Evolutionary conservation across 2,888 invertebrate species (phyloP), one percentile per base, ranked within the genome.

Genomic region (Ornithoptera priamus): DNA sequence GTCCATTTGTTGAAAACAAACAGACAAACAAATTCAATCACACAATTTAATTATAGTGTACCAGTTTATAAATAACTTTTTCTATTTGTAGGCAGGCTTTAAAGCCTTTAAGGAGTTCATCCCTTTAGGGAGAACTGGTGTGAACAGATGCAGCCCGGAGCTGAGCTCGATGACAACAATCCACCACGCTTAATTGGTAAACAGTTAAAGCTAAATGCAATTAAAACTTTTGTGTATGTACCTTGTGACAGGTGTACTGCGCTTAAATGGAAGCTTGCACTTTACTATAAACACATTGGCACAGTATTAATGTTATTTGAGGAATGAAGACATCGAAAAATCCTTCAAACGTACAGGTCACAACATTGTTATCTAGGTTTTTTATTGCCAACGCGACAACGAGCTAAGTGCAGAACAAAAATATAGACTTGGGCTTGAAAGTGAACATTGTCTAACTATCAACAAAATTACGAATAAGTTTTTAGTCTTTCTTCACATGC

Each of bases 201-300:
- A n/a, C 58, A 18, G 62, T 57, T 63, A 70, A 70, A 67, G 60
- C 50, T 58, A 63, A 70, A 62, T 22, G 59, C 24, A 70, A 70
- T 70, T 70, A 70, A 67, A 60, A 60, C 30, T 53, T 70, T 63
- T 67, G 42, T 30, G 36, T 67, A n/a, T 36, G 36, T 59, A 46
- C n/a, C 15, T 10, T n/a, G 15, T 12, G 56, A 60, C 70, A 67
- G 70, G 67, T 70, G 70, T 56, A 8, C 46, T 5, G 15, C 17
- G 57, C 69, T 56, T 63, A 66, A 67, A 70, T 70, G 70, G 70
- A 64, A 70, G 60, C 70, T 70, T 70, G 70, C 59, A 20, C 36
- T 59, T 53, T 58, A 62, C 66, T 63, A 24, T 39, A 70, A 66
- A 66, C 36, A 36, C n/a, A 20, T 24, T 22, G 18, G 39, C 53